Evolutionary conservation across 2,113 vertebrate genomes (phyloP).

Genomic region (Abramis brama): DNA sequence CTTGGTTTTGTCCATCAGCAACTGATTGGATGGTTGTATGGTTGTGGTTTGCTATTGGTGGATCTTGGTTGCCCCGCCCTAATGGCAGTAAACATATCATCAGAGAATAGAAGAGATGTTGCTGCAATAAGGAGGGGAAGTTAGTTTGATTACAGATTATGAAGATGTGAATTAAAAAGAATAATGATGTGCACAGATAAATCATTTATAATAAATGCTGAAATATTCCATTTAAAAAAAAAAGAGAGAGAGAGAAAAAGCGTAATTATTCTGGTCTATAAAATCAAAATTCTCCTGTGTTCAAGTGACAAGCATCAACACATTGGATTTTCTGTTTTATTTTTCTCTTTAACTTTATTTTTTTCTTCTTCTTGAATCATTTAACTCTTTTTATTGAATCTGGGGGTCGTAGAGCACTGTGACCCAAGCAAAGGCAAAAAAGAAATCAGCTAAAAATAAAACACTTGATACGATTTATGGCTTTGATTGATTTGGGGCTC

Average conservation of each 20-base stretch:
- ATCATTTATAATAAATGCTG: too few relatives aligned
- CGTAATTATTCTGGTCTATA: background rate
- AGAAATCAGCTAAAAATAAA: slow-evolving; percentile 45
- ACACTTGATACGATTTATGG: slow-evolving; percentile 54
- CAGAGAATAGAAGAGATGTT: too few relatives aligned
- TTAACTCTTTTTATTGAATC: slow-evolving; percentile 51
- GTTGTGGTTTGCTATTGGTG: too few relatives aligned
- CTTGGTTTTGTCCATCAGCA: too few relatives aligned
- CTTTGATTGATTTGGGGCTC: slow-evolving; percentile 54
- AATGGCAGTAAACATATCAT: too few relatives aligned
- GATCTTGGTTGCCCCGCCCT: too few relatives aligned
- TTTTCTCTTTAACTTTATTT: slow-evolving; percentile 38
- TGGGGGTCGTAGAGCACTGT: slow-evolving; percentile 51
- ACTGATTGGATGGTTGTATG: too few relatives aligned
- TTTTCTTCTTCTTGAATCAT: slow-evolving; percentile 52
- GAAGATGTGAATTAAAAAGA: too few relatives aligned
- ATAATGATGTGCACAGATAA: too few relatives aligned
- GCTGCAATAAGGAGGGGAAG: too few relatives aligned
- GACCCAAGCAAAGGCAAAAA: slow-evolving; percentile 51
- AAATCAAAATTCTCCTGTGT: background rate
- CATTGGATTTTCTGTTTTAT: slow-evolving; percentile 36
- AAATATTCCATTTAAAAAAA: too few relatives aligned
- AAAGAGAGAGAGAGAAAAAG: background rate
- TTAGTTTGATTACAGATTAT: too few relatives aligned
- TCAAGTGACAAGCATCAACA: slow-evolving; percentile 19